These are phyloP conservation scores for Dasypus novemcinctus DNA, from an alignment of 2,113 vertebrate genomes.

Conservation along the genomic window DNA sequence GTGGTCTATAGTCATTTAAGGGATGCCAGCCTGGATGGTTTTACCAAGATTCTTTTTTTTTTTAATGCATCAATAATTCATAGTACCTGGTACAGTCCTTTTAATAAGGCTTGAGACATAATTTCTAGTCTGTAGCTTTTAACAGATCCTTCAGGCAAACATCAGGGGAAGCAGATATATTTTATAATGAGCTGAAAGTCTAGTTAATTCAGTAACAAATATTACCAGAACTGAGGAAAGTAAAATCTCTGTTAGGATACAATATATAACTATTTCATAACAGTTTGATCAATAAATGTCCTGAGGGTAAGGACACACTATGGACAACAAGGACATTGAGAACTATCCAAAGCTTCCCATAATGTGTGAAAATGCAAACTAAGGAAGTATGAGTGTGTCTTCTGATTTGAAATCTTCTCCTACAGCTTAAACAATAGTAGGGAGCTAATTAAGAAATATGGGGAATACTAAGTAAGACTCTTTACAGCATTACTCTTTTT, in stretches of 20 bases:
- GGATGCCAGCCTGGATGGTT: background rate
- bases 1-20: background rate
- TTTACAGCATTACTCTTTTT: background rate
- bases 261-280: background rate
- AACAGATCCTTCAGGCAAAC: background rate
- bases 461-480: background rate
- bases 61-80: background rate
- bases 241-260: background rate
- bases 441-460: background rate
- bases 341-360: background rate
- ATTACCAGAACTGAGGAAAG: background rate
- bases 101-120: background rate
- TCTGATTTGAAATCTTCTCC: background rate
- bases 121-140: background rate
- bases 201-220: background rate
- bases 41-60: background rate
- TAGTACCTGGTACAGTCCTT: background rate
- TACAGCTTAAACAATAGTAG: background rate
- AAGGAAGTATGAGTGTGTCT: background rate
- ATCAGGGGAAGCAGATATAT: background rate
- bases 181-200: background rate
- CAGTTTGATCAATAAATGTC: background rate
- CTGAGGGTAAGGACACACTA: background rate
- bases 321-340: background rate
- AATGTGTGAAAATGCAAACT: background rate